Percentiles rank a stretch among this genome's conserved stretches.
Evolutionary conservation across 1,140 invertebrate genomes (phyloP).

Genomic region (Stenopsyche tienmushanensis): DNA sequence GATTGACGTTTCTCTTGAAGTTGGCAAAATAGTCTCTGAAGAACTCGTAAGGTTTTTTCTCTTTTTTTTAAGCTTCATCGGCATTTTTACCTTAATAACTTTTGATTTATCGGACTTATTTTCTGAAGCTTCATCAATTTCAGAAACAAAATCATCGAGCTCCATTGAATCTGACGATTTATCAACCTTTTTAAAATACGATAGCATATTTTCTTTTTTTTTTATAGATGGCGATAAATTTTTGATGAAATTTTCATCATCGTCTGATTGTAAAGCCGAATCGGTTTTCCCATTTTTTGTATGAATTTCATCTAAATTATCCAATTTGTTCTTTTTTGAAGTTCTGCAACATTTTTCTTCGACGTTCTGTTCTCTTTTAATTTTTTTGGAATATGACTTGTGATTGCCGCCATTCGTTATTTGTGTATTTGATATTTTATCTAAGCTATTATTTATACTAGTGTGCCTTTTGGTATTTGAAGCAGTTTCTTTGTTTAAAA

Average conservation of each 20-base stretch:
- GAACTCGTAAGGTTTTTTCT: constrained; percentile 24
- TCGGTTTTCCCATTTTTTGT: neutral
- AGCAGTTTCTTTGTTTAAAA: constrained; percentile 43
- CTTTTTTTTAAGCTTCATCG: no score
- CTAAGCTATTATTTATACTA: neutral
- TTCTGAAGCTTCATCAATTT: no score
- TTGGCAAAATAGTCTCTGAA: constrained; percentile 46
- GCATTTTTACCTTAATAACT: no score
- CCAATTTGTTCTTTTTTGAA: constrained; percentile 1
- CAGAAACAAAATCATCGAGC: no score
- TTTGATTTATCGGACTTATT: no score
- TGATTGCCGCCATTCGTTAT: neutral
- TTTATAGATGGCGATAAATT: constrained; percentile 57
- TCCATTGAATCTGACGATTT: no score
- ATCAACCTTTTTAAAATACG: constrained; percentile 59
- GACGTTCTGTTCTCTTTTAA: constrained; percentile 8
- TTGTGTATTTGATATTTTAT: neutral
- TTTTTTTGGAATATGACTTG: neutral
- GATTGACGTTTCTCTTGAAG: neutral
- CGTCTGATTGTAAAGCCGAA: neutral
- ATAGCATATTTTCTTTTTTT: constrained; percentile 59
- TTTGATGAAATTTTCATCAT: constrained; percentile 43
- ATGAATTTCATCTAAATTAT: no score
- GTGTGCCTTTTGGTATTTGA: constrained; percentile 22
- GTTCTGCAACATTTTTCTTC: constrained; percentile 11